phyloP scores from a whole-genome alignment of 2,113 vertebrate genomes.

The Urocynchramus pylzowi region DNA sequence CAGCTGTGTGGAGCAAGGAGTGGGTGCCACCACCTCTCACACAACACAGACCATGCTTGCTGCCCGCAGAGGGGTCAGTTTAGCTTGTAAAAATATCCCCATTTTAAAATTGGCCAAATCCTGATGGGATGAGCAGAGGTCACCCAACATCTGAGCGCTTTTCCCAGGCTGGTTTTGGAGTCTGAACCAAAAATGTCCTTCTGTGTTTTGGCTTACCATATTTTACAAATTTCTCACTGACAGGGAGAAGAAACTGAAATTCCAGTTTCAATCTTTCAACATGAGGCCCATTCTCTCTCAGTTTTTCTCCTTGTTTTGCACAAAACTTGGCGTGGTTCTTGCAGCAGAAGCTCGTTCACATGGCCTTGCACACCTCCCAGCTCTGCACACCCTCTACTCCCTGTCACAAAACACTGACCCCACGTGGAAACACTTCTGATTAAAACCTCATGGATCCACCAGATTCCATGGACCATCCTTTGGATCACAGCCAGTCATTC shows the following conservation, averaged over 20 bases:
- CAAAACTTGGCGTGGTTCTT: background rate
- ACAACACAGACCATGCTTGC: background rate
- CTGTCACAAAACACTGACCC: background rate
- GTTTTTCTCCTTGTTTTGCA: background rate
- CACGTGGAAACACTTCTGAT: background rate
- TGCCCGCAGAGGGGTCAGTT: background rate
- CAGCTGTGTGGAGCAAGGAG: background rate
- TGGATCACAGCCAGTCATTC: background rate
- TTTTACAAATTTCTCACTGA: background rate
- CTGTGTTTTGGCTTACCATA: background rate
- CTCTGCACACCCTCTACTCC: background rate
- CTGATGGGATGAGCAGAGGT: background rate
- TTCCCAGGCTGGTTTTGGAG: background rate
- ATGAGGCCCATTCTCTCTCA: background rate
- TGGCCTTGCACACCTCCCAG: background rate
- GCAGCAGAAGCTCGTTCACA: background rate
- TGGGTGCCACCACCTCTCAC: background rate
- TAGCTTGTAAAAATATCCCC: background rate
- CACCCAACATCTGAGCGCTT: background rate
- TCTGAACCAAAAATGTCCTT: background rate
- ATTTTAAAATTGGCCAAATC: background rate
- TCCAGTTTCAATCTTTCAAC: background rate
- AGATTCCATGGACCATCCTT: background rate
- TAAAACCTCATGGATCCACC: background rate
- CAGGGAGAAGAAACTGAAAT: background rate